Conservation (phyloP, 1,140 invertebrate species). For the Conus ventricosus region DNA sequence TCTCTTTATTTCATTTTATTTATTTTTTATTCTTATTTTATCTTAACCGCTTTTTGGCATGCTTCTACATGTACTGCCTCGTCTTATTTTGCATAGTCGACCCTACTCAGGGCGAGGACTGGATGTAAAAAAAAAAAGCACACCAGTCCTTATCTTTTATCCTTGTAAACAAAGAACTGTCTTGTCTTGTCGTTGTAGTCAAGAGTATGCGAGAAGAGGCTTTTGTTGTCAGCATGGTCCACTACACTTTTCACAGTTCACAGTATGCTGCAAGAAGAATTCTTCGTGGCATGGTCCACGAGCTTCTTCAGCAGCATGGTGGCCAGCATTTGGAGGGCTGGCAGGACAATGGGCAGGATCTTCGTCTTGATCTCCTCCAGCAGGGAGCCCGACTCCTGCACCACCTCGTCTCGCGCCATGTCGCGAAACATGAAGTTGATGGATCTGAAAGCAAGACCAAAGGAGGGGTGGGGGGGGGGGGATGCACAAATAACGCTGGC, state of each 20-base stretch:
- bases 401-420: neutral
- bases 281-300: neutral
- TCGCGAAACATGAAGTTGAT: neutral
- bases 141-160: no score
- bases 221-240: no score
- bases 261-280: no score
- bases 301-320: neutral
- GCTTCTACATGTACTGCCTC: neutral
- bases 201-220: no score
- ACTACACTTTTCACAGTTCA: no score
- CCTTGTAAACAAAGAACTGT: neutral
- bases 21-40: neutral
- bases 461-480: no score
- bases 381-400: no score
- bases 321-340: neutral
- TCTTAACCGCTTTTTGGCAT: neutral
- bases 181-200: neutral
- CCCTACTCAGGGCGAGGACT: neutral
- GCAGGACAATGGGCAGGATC: neutral
- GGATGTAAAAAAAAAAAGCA: no score
- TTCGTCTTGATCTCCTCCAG: no score
- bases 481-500: no score
- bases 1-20: neutral
- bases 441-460: neutral
- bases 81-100: neutral